Conservation (phyloP, 2,888 invertebrate genomes). For the Carterocephalus palaemon region DNA sequence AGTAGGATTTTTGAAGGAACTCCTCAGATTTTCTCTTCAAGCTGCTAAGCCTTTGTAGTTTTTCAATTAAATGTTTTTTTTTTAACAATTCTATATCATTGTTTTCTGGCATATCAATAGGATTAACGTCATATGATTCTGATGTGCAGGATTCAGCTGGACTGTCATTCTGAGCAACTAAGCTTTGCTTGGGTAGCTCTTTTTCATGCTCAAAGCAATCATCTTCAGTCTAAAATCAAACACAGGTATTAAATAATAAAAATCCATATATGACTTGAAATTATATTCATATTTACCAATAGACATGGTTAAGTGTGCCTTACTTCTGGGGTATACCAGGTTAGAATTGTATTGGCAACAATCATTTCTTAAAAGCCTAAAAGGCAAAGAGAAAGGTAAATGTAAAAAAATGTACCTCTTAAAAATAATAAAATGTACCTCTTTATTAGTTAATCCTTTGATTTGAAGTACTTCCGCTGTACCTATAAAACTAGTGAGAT, state of each 20-base stretch:
- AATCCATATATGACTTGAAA: conserved; percentile 10
- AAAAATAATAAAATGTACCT: no score
- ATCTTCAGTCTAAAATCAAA: conserved; percentile 71
- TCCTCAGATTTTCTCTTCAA: conserved; percentile 74
- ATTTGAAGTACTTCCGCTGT: conserved; percentile 86
- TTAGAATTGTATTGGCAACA: no score
- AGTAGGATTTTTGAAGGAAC: conserved; percentile 66
- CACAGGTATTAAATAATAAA: no score
- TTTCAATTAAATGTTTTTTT: conserved; percentile 68
- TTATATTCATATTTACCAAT: neutral
- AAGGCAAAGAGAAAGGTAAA: no score
- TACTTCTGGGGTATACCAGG: no score
- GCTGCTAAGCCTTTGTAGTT: conserved; percentile 64
- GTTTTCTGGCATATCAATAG: conserved; percentile 49
- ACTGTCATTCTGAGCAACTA: conserved; percentile 49
- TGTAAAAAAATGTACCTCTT: no score
- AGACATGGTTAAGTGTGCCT: no score
- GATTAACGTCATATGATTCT: conserved; percentile 50
- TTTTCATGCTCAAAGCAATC: conserved; percentile 58
- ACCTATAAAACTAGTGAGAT: conserved; percentile 84
- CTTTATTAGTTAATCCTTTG: conserved; percentile 83
- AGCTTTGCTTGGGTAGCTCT: conserved; percentile 53
- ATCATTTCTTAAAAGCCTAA: no score
- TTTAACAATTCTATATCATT: conserved; percentile 57
- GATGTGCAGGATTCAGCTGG: conserved; percentile 53